Evolutionary conservation across 2,113 vertebrate species (phyloP).

Genomic region (Meles meles): DNA sequence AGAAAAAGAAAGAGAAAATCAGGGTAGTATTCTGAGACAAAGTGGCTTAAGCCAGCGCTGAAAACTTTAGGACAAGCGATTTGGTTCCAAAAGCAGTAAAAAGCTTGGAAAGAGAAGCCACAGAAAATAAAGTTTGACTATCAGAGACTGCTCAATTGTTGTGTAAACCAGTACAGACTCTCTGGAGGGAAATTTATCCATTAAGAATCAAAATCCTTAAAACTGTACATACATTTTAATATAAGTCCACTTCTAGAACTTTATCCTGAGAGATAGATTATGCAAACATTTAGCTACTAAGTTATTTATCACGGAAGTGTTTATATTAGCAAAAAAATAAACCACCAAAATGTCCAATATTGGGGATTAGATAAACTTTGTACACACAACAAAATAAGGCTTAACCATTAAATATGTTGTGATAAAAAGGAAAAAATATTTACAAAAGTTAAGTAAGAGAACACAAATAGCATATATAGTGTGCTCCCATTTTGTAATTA

Average conservation of each 20-base stretch:
- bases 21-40: background rate
- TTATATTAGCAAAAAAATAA: constrained; percentile 21
- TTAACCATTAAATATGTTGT: background rate
- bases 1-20: background rate
- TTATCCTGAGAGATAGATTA: background rate
- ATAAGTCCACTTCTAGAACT: background rate
- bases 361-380: background rate
- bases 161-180: background rate
- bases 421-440: background rate
- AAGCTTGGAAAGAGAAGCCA: constrained; percentile 24
- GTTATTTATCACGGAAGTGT: constrained; percentile 8
- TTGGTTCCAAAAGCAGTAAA: background rate
- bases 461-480: background rate
- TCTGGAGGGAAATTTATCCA: background rate
- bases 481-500: background rate
- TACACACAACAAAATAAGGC: background rate
- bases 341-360: background rate
- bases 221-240: background rate
- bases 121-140: background rate
- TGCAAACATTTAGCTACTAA: constrained; percentile 2
- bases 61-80: background rate
- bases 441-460: background rate
- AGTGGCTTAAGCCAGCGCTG: background rate
- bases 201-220: constrained; percentile 18
- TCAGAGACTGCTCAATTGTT: background rate